Conservation (phyloP, 64 coral and sea anemone species). For the Porites australiensis region DNA sequence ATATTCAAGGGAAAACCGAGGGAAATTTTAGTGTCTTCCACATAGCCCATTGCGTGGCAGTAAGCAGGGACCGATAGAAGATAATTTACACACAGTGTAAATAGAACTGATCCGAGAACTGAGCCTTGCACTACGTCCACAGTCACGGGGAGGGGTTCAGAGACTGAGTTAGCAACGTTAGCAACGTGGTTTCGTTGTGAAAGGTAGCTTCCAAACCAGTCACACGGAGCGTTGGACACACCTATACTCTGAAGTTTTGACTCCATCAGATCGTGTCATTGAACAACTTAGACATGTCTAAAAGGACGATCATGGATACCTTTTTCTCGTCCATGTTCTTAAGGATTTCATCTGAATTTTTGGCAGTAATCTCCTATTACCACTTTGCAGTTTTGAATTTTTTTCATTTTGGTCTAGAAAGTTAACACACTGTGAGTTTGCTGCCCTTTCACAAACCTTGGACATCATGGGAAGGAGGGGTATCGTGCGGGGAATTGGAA, state of each 20-base stretch:
- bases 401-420: conserved; percentile 43
- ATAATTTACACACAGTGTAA: too few species aligned
- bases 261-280: conserved; percentile 12
- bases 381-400: conserved; percentile 47
- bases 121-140: too few species aligned
- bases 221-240: conserved; percentile 36
- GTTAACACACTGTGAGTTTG: background rate
- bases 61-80: too few species aligned
- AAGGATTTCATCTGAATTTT: too few species aligned
- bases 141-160: background rate
- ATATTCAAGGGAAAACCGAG: too few species aligned
- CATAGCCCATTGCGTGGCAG: too few species aligned
- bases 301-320: background rate
- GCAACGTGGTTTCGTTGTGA: conserved; percentile 44
- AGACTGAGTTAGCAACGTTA: conserved; percentile 12
- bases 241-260: conserved; percentile 40
- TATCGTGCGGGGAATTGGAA: background rate
- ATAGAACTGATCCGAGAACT: too few species aligned
- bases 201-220: conserved; percentile 46
- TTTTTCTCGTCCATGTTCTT: background rate
- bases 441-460: conserved; percentile 18
- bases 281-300: too few species aligned
- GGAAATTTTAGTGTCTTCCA: too few species aligned
- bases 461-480: conserved; percentile 53
- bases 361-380: conserved; percentile 43